phyloP scores from a whole-genome alignment of 2,797 vertebrate species.

The Arctocebus calabarensis region DNA sequence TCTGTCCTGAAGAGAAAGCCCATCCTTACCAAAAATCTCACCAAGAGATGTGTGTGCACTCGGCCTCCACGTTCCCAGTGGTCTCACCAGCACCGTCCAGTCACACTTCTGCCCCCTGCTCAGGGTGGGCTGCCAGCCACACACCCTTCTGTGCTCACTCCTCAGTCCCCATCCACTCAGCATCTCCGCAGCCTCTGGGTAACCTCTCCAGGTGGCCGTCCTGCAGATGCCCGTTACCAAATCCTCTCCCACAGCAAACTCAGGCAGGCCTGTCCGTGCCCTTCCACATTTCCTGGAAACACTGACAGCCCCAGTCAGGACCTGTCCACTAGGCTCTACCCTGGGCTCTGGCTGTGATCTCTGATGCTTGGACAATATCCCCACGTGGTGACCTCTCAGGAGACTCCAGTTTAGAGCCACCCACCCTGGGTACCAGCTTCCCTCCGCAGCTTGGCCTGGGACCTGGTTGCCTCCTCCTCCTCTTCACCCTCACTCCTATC shows the following conservation, averaged over 20 bases:
- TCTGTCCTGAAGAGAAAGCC: no score
- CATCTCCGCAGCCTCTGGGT: fast-evolving
- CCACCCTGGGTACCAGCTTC: fast-evolving
- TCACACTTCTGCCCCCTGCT: background rate
- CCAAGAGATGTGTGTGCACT: background rate
- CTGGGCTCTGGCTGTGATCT: background rate
- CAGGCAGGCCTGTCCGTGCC: background rate
- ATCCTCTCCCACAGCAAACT: background rate
- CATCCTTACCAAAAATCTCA: background rate
- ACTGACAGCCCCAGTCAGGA: background rate
- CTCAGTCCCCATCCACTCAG: background rate
- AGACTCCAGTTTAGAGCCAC: background rate
- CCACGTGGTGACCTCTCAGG: background rate
- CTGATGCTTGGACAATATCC: fast-evolving
- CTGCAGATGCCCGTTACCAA: fast-evolving
- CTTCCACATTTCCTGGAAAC: background rate
- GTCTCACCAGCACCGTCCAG: fast-evolving
- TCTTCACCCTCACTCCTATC: fast-evolving
- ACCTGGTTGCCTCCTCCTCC: background rate
- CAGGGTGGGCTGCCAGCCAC: background rate
- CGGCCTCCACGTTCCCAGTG: background rate
- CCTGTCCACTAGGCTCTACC: background rate
- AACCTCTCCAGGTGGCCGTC: background rate
- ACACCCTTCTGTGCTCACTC: background rate
- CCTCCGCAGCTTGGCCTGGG: background rate